Base-by-base conservation (phyloP, 2,888 invertebrate species). In the Anthophora plumipes region DNA sequence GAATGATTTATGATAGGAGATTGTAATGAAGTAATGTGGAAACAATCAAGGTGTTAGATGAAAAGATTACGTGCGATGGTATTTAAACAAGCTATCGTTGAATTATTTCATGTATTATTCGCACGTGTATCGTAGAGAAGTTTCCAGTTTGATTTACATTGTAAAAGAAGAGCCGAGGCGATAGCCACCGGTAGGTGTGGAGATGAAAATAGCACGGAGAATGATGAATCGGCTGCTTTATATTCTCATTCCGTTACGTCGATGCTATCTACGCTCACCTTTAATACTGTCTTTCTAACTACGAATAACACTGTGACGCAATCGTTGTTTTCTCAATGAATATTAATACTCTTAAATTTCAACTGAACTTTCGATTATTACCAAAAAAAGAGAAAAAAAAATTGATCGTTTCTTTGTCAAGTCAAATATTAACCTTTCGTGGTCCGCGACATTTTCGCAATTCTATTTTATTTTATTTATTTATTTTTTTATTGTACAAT, bases 191-290 rank as follows among this genome's bases (percentile, higher is more conserved):
- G 31, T 67, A 74, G 67, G 74, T 43, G 68, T 39, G 68, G 52
- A 74, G 74, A 63, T 76, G 70, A 76, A 70, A 76, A 70, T 57
- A 63, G 46, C 61, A 50, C 31, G 7, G 54, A 39, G 46, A 54
- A 54, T n/a, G 52, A 68, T 61, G 43, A 68, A 60, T 75, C 60
- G 60, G 46, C 39, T 50, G 57, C 55, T 76, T 70, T 70, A 71
- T 71, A 64, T 63, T 64, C 61, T 61, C 31, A 11, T 71, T 76
- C 48, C 55, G 39, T 70, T 61, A 55, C 41, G 9, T 63, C 39
- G 69, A 69, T 60, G 11, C 55, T 70, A 70, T 75, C 70, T 48
- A 8, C 39, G 55, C 25, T 75, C 61, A 63, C 61, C 61, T 69
- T 69, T 75, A 69, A 46, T 48, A 50, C 25, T 39, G 54, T 46